These are phyloP conservation scores for Neosalanx taihuensis DNA, from an alignment of 2,797 vertebrate genomes.

Conservation along the genomic window DNA sequence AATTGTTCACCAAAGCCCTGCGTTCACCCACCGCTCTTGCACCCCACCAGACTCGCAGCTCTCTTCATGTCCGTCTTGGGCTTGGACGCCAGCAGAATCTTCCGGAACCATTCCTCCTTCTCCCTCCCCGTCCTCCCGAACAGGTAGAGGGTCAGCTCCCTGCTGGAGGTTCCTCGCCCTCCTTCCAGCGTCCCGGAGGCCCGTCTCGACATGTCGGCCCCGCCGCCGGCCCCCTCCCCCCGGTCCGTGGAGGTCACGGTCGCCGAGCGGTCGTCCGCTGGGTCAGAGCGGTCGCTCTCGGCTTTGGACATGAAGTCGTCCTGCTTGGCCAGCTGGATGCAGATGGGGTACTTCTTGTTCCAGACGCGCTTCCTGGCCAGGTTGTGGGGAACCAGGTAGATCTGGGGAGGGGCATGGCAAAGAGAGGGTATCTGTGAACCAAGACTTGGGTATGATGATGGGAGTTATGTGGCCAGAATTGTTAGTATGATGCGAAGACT, in stretches of 20 bases:
- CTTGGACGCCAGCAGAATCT: conserved; percentile 82
- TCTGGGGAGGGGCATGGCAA: conserved; percentile 62
- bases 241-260: conserved; percentile 64
- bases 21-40: conserved; percentile 75
- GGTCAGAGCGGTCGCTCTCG: conserved; percentile 64
- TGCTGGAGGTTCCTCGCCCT: conserved; percentile 42
- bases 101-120: conserved; percentile 95
- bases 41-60: conserved; percentile 53
- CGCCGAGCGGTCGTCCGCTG: conserved; percentile 15
- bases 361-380: conserved; percentile 92
- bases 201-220: conserved; percentile 54
- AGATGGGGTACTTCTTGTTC: conserved; percentile 98
- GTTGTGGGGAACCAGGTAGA: conserved; percentile 83
- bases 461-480: not conserved
- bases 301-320: conserved; percentile 94
- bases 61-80: conserved; percentile 79
- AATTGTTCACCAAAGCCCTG: not conserved
- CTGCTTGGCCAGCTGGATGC: conserved; percentile 87
- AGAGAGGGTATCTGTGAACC: too few species aligned
- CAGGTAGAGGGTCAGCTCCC: conserved; percentile 86
- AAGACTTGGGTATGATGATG: not conserved
- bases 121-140: conserved; percentile 94
- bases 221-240: conserved; percentile 53
- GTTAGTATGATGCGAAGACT: too few species aligned
- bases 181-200: not conserved